Conservation (phyloP, 2,113 vertebrate species). For the Prolemur simus region DNA sequence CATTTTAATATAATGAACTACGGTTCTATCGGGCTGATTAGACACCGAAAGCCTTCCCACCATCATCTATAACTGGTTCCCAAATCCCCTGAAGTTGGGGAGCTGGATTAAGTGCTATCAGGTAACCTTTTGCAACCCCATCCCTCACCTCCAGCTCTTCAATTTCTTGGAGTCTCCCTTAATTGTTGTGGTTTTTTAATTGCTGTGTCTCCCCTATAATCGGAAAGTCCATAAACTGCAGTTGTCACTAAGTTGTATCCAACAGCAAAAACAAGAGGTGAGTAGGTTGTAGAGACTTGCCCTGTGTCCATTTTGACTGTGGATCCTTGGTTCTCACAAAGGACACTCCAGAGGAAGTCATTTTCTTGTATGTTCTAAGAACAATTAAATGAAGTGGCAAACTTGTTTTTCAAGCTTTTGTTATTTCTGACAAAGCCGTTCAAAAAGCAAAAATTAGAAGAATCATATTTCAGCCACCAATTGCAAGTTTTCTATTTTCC, state of each 20-base stretch:
- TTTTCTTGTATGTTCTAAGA: constrained; percentile 57
- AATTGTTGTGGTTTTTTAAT: neutral
- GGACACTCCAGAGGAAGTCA: neutral
- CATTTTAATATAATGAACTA: neutral
- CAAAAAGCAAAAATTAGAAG: constrained; percentile 79
- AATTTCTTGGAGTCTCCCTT: neutral
- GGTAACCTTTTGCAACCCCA: neutral
- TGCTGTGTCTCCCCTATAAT: neutral
- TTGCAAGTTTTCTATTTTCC: neutral
- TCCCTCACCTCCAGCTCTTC: neutral
- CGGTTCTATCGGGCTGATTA: neutral
- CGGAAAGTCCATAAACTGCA: neutral
- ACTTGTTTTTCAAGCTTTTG: constrained; percentile 78
- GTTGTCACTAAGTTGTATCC: neutral
- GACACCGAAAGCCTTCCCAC: neutral
- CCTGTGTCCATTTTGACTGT: neutral
- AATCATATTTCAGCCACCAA: neutral
- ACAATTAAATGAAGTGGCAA: constrained; percentile 74
- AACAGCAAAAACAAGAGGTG: neutral
- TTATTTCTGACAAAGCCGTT: constrained; percentile 76
- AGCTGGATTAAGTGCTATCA: neutral
- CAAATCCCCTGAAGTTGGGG: neutral
- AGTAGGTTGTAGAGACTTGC: neutral
- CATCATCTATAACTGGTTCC: neutral
- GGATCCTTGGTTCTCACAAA: neutral